A percentile compares a stretch with the other conserved stretches of the same genome.
Evolutionary conservation across 2,888 invertebrate genomes (phyloP).

Genomic region (Chaetoderma sp.): DNA sequence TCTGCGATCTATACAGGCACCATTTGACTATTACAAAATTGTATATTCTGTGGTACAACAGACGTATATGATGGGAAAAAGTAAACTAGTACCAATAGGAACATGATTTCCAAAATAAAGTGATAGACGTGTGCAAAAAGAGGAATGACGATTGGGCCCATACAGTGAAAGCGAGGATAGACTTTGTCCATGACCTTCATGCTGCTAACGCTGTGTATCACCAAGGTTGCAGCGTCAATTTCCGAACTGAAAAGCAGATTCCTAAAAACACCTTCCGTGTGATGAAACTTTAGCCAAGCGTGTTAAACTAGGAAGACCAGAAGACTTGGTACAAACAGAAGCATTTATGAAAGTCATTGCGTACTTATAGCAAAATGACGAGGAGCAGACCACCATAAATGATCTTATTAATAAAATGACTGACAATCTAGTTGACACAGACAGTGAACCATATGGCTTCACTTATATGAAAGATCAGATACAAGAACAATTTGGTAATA

Average conservation of each 20-base stretch:
- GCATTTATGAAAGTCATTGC: background rate
- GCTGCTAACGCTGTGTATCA: slow-evolving; percentile 28
- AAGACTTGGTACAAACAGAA: background rate
- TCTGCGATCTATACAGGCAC: too few relatives aligned
- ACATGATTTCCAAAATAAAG: too few relatives aligned
- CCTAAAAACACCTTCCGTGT: too few relatives aligned
- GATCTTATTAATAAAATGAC: slow-evolving; percentile 25
- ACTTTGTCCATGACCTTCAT: slow-evolving; percentile 16
- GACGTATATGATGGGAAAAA: too few relatives aligned
- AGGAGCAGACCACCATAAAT: slow-evolving; percentile 24
- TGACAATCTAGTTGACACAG: slow-evolving; percentile 1
- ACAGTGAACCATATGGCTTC: slow-evolving; percentile 15
- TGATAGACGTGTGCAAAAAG: slow-evolving; percentile 7
- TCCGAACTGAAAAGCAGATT: slow-evolving; percentile 13
- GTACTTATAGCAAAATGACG: too few relatives aligned
- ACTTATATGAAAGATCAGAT: slow-evolving; percentile 37
- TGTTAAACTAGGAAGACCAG: slow-evolving; percentile 12
- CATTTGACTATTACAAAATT: too few relatives aligned
- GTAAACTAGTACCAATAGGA: too few relatives aligned
- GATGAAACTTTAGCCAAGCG: too few relatives aligned
- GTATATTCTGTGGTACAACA: too few relatives aligned
- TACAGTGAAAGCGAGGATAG: slow-evolving; percentile 1
- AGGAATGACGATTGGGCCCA: slow-evolving; percentile 10
- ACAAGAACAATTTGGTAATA: slow-evolving; percentile 35
- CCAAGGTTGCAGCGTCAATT: too few relatives aligned